Evolutionary conservation across 2,888 invertebrate genomes (phyloP).

Genomic region (Anoncus sp.): DNA sequence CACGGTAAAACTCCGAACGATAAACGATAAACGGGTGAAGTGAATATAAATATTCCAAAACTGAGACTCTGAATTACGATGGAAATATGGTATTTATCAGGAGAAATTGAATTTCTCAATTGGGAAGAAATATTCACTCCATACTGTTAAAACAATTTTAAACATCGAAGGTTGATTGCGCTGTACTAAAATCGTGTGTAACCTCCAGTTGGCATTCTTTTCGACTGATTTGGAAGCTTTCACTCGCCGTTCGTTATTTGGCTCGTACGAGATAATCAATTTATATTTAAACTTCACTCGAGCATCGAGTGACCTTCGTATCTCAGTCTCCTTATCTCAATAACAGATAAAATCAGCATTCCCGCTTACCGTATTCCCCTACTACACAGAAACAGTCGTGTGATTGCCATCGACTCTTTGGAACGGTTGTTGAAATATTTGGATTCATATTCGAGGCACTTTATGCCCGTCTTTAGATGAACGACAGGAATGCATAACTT

Average conservation of each 20-base stretch:
- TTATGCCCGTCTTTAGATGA: background rate
- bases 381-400: background rate
- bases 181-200: background rate
- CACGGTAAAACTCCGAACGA: background rate
- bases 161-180: background rate
- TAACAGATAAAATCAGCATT: conserved; percentile 27
- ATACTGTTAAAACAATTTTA: background rate
- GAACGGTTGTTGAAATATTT: conserved; percentile 12
- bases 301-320: conserved; percentile 48
- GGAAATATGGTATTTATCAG: background rate
- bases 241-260: background rate
- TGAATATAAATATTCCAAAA: background rate
- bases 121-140: background rate
- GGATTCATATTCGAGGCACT: conserved; percentile 12
- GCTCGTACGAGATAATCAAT: background rate
- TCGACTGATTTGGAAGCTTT: conserved; percentile 5
- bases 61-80: background rate
- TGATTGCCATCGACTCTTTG: background rate
- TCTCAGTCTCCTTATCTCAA: conserved; percentile 35
- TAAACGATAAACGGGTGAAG: background rate
- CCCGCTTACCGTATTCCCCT: background rate
- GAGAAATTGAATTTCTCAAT: background rate
- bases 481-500: background rate
- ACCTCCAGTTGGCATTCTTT: background rate
- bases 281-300: conserved; percentile 30